phyloP scores from a whole-genome alignment of 2,888 invertebrate species.

The Gastrophysa polygoni region DNA sequence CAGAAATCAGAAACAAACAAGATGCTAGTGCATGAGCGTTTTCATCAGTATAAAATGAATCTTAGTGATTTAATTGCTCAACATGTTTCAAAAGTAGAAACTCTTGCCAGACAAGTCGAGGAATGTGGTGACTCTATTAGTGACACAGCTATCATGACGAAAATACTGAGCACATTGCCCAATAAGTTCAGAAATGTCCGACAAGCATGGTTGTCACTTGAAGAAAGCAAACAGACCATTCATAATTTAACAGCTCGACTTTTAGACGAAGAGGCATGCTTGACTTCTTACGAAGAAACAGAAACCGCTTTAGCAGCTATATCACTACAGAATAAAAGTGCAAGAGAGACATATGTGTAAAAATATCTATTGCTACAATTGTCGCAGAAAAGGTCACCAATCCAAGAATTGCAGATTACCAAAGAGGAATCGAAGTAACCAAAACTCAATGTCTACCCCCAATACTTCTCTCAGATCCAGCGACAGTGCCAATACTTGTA shows the following conservation, averaged over 20 bases:
- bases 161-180: conserved; percentile 34
- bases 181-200: conserved; percentile 21
- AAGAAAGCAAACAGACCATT: conserved; percentile 35
- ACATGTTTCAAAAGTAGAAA: conserved; percentile 41
- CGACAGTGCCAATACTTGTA: neutral
- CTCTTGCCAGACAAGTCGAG: conserved; percentile 35
- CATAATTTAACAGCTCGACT: too few species aligned
- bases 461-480: too few species aligned
- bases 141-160: conserved; percentile 34
- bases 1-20: conserved; percentile 37
- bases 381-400: conserved; percentile 31
- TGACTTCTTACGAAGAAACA: conserved; percentile 23
- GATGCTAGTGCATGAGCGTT: conserved; percentile 35
- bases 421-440: too few species aligned
- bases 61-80: conserved; percentile 35
- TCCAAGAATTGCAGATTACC: conserved; percentile 29
- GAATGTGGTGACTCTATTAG: conserved; percentile 32
- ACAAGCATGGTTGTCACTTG: conserved; percentile 35
- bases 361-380: conserved; percentile 28
- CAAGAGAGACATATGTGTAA: neutral
- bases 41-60: conserved; percentile 35
- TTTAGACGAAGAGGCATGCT: conserved; percentile 34
- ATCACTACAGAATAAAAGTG: conserved; percentile 1
- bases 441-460: too few species aligned
- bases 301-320: conserved; percentile 22